A percentile compares a stretch with the other conserved stretches of the same genome.
phyloP scores from a whole-genome alignment of 2,113 vertebrate species.

The Leptosomus discolor region DNA sequence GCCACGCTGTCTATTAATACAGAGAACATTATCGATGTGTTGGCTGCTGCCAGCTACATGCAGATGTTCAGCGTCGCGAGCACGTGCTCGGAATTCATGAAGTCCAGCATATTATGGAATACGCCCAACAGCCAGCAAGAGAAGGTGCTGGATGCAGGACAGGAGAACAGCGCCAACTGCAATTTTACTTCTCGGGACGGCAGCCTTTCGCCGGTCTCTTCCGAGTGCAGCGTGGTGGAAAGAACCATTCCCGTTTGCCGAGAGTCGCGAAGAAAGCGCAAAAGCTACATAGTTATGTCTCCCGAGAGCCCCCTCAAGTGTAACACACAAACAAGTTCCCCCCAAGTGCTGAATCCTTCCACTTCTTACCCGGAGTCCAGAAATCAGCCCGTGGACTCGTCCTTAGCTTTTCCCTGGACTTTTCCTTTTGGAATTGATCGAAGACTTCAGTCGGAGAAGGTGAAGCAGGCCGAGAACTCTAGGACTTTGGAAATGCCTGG shows the following conservation, averaged over 20 bases:
- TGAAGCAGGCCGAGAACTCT: conserved; percentile 89
- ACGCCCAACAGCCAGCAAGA: conserved; percentile 78
- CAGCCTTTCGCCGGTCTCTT: conserved; percentile 94
- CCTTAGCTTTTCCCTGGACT: conserved; percentile 96
- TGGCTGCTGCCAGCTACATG: conserved; percentile 98
- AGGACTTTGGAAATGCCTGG: conserved; percentile 88
- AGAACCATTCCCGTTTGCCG: conserved; percentile 90
- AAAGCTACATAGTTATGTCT: conserved; percentile 91
- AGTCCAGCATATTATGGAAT: conserved; percentile 97
- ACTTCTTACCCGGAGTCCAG: conserved; percentile 88
- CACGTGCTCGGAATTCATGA: conserved; percentile 98
- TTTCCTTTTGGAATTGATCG: conserved; percentile 96
- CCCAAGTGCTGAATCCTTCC: conserved; percentile 90
- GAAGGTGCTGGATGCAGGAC: conserved; percentile 84
- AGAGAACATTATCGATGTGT: conserved; percentile 97
- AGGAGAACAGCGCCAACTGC: conserved; percentile 86
- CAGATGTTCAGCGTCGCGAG: conserved; percentile 99
- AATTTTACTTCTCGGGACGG: conserved; percentile 88
- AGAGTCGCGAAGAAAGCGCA: conserved; percentile 92
- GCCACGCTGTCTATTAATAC: conserved; percentile 97
- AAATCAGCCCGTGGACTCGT: conserved; percentile 90
- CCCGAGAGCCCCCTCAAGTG: conserved; percentile 93
- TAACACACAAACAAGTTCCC: conserved; percentile 88
- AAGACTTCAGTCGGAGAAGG: conserved; percentile 89
- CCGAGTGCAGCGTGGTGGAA: conserved; percentile 95